Base-by-base conservation (phyloP, 2,113 vertebrate species). In the Tachycineta bicolor region DNA sequence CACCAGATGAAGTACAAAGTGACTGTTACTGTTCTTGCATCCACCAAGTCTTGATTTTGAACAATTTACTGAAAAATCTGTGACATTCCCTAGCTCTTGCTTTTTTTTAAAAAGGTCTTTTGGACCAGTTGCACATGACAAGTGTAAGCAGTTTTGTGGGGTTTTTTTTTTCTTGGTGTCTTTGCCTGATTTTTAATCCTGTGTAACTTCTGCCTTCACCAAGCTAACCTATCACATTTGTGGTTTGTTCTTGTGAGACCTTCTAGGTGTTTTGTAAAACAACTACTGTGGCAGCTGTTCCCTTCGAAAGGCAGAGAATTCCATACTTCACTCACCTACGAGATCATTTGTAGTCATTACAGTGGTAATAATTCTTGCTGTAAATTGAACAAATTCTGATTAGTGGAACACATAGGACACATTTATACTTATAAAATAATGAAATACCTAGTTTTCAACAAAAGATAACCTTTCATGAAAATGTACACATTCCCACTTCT, bases 311-410 rank as follows among this genome's bases (percentile, higher is more conserved):
- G 17, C 8, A 6, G 18, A 46, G 55, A 46, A 22, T 62, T 74
- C 24, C 52, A 7, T 7, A 14, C 21, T 67, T 55, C 20, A 96
- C 98, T 98, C 95, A 99, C 99, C 98, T 97, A 98, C 98, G 0
- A 94, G 82, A 95, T 99, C 99, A 89, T 98, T 98, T 1, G 98
- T 99, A 34, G 99, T 99, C 97, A 99, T 97, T n/a, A 98, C 31
- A 21, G 99, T 99, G 73, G 99, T 99, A 95, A 98, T 92, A 96
- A 99, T 99, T 97, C 99, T 98, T 31, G 98, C 99, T 99, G 98
- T 78, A 98, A 98, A 96, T 96, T 58, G 62, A 92, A 79, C 47
- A 25, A 93, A 75, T 80, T 53, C 24, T 82, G 21, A 50, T 96
- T 91, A 97, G 71, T 70, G 41, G 73, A 69, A 19, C 62, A 88